Evolutionary conservation across 2,888 invertebrate genomes (phyloP).

Genomic region (Auanema sp.): DNA sequence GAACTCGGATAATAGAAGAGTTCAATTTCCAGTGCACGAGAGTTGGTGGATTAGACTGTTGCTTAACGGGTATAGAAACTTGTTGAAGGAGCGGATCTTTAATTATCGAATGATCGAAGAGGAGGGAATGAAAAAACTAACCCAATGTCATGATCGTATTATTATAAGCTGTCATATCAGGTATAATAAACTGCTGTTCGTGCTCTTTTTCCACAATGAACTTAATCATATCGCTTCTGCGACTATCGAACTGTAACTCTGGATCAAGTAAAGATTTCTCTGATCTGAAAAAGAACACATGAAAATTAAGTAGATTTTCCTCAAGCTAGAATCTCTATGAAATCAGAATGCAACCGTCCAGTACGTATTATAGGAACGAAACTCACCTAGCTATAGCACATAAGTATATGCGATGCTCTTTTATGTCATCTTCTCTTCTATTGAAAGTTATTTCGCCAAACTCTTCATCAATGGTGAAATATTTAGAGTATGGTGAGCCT

Average conservation of each 20-base stretch:
- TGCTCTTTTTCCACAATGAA: slow-evolving; percentile 8
- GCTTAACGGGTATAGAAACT: no score
- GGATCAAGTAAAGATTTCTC: slow-evolving; percentile 2
- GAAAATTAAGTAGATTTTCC: no score
- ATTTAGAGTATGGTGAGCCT: slow-evolving; percentile 12
- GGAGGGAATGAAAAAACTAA: neutral
- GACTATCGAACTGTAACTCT: neutral
- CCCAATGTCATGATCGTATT: slow-evolving; percentile 10
- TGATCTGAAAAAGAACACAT: no score
- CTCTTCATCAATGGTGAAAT: slow-evolving; percentile 9
- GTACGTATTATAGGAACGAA: no score
- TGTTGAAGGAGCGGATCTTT: neutral
- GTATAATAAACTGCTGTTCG: slow-evolving; percentile 2
- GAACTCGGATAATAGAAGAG: slow-evolving; percentile 9
- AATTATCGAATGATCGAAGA: neutral
- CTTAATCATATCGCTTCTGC: slow-evolving; percentile 1
- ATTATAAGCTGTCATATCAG: slow-evolving; percentile 6
- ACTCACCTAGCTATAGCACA: slow-evolving; percentile 10
- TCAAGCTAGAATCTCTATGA: no score
- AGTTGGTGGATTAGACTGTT: no score
- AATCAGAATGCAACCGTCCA: no score
- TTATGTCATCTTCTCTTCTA: slow-evolving; percentile 5
- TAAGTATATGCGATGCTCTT: slow-evolving; percentile 4
- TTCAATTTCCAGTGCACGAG: neutral
- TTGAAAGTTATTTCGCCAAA: slow-evolving; percentile 9